Evolutionary conservation across 2,888 invertebrate species (phyloP).

Genomic region (Drosophila mercatorum): DNA sequence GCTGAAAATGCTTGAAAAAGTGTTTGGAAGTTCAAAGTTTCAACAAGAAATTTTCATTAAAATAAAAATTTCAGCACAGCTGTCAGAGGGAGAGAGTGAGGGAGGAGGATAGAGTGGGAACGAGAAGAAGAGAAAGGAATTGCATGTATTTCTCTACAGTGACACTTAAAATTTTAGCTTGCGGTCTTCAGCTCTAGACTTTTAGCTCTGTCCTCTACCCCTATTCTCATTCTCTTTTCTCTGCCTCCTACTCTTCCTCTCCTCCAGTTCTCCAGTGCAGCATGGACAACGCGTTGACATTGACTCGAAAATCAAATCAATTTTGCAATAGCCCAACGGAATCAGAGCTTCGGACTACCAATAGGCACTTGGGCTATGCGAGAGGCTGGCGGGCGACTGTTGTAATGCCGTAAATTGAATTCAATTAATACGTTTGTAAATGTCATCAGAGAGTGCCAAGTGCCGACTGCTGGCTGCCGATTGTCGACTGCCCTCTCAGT

Average conservation of each 20-base stretch:
- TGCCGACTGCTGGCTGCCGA: slow-evolving; percentile 5
- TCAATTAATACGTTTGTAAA: slow-evolving; percentile 67
- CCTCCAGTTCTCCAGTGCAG: not conserved
- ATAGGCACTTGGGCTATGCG: not conserved
- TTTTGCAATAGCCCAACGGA: slow-evolving; percentile 32
- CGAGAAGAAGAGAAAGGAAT: not conserved
- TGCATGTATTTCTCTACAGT: slow-evolving; percentile 5
- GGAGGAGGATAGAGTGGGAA: too few species aligned
- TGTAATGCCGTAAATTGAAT: slow-evolving; percentile 58
- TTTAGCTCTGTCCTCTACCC: not conserved
- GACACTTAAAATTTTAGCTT: slow-evolving; percentile 25
- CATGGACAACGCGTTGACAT: slow-evolving; percentile 51
- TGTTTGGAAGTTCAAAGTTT: slow-evolving; percentile 26
- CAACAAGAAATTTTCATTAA: slow-evolving; percentile 40
- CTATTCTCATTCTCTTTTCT: too few species aligned
- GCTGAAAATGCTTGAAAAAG: not conserved
- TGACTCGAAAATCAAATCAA: slow-evolving; percentile 66
- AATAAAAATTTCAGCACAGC: slow-evolving; percentile 29
- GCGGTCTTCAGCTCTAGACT: slow-evolving; percentile 16
- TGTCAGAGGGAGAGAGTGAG: not conserved
- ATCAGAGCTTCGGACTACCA: not conserved
- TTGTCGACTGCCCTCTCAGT: not conserved
- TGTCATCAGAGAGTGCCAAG: slow-evolving; percentile 41
- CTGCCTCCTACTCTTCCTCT: too few species aligned
- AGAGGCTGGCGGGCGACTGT: not conserved